These are phyloP conservation scores for Bufo gargarizans DNA, from an alignment of 2,113 vertebrate genomes.

Conservation along the genomic window DNA sequence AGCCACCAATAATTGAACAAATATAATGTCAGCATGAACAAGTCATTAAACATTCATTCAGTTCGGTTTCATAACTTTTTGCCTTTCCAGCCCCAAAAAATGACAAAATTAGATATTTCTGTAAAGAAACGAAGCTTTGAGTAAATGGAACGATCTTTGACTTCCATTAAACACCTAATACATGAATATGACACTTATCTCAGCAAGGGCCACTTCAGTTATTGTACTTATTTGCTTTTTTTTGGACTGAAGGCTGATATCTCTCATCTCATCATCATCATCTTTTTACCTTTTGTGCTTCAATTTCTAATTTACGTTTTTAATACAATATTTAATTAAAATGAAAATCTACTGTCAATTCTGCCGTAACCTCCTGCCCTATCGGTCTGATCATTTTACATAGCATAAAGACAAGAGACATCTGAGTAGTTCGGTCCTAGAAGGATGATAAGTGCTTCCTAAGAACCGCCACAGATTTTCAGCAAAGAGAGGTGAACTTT, in stretches of 20 bases:
- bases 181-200: constrained; percentile 5
- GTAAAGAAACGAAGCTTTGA: not conserved
- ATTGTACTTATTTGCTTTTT: constrained; percentile 10
- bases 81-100: not conserved
- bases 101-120: not conserved
- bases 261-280: not conserved
- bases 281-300: constrained; percentile 7
- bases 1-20: no score
- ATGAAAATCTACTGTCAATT: constrained; percentile 2
- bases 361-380: not conserved
- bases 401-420: not conserved
- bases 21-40: no score
- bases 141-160: constrained; percentile 27
- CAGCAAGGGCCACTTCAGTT: constrained; percentile 16
- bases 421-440: not conserved
- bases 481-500: not conserved
- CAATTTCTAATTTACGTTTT: constrained; percentile 17
- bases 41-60: constrained; percentile 32
- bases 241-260: not conserved
- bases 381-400: not conserved
- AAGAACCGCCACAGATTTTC: not conserved
- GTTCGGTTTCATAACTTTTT: not conserved
- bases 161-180: not conserved
- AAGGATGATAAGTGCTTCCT: not conserved
- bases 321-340: constrained; percentile 47